Conservation (phyloP, 2,797 vertebrate genomes). For the Chelonia mydas region DNA sequence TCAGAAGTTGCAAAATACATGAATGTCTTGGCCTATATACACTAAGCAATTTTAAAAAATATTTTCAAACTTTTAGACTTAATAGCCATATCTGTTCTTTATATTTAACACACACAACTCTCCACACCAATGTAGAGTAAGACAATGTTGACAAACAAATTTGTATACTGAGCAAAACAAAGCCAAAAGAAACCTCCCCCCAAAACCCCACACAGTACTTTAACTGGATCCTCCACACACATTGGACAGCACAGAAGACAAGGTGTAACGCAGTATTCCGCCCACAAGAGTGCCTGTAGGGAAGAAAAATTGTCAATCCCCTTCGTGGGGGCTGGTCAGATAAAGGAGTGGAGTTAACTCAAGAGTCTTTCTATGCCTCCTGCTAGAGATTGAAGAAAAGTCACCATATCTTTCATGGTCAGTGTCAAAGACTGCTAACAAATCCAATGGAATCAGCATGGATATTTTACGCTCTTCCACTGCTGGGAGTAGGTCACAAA, state of each 20-base stretch:
- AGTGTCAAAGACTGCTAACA: background rate
- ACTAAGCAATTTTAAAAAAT: background rate
- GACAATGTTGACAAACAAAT: background rate
- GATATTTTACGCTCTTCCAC: background rate
- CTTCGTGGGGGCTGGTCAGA: background rate
- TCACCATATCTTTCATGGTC: accelerated
- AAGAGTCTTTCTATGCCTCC: background rate
- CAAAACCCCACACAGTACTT: background rate
- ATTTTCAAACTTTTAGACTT: background rate
- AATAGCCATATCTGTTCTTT: background rate
- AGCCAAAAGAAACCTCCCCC: background rate
- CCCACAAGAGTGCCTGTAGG: accelerated
- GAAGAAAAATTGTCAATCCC: background rate
- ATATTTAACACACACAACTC: background rate
- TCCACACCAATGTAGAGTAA: background rate
- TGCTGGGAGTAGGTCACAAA: accelerated
- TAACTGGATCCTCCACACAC: background rate
- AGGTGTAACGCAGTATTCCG: accelerated
- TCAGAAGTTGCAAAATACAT: background rate
- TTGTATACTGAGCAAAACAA: background rate
- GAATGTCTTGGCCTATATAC: background rate
- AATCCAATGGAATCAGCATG: accelerated
- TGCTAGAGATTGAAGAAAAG: background rate
- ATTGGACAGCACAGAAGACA: background rate
- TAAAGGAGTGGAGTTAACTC: background rate